Evolutionary conservation across 2,888 invertebrate species (phyloP), one percentile per base, ranked within the genome.

Genomic region (Synergus gifuensis): DNA sequence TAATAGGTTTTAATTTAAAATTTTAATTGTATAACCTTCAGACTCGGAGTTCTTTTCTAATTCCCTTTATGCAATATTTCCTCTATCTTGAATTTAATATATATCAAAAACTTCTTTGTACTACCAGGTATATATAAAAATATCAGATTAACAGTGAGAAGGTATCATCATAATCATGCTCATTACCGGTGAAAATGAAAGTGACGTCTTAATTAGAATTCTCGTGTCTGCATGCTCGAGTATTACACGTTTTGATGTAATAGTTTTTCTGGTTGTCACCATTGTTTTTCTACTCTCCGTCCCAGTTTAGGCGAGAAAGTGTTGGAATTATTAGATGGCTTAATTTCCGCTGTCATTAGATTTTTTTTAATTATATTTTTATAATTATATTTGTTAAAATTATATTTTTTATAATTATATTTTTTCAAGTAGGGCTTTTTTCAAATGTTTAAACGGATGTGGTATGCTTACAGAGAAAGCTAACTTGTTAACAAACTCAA

Each of bases 401-500:
- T 46, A 14, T 0, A n/a, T 18, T 18, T 58, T 18, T 18, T 58
- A 2, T 7, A 1, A 58, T 7, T 0, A 58, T 58, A 4, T 16
- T 5, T 14, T 14, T 16, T 49, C 14, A 14, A 4, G n/a, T 0
- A 54, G 58, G 18, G 9, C 5, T n/a, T 14, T 49, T 49, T 58
- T 58, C 18, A 4, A 58, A 58, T 16, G 14, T 40, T 66, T 40
- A n/a, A 73, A 73, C 54, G 54, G 73, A 73, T 58, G 36, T 73
- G 0, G 9, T 16, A 73, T 36, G 14, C 54, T 73, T 73, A 58
- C 73, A 73, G 73, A 58, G 73, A 73, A 73, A 73, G 73, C 12
- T 36, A 73, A 73, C 73, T 73, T 73, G 54, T 54, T 49, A 69
- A 28, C 28, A 28, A 73, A 54, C 14, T n/a, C 16, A 1, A 46